Evolutionary conservation across 2,797 vertebrate species (phyloP).

Genomic region (Thaleichthys pacificus): DNA sequence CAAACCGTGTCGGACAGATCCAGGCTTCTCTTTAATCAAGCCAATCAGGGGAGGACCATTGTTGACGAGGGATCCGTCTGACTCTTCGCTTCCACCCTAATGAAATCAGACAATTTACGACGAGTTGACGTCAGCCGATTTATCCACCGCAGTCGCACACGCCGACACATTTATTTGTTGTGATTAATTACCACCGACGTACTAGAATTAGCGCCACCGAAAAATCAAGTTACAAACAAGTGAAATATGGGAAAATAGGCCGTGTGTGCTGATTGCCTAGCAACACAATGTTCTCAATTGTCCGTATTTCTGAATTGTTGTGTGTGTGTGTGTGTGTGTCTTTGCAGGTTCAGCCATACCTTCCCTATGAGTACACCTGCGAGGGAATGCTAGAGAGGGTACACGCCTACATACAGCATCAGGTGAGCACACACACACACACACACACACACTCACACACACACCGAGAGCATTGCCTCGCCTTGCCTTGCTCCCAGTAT

Average conservation of each 20-base stretch:
- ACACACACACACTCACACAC: not conserved
- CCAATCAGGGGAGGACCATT: conserved; percentile 51
- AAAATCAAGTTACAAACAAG: conserved; percentile 11
- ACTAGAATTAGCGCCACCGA: conserved; percentile 50
- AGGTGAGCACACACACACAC: conserved; percentile 69
- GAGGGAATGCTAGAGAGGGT: conserved; percentile 94
- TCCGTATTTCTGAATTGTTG: conserved; percentile 21
- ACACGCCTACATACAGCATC: conserved; percentile 91
- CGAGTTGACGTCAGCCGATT: conserved; percentile 58
- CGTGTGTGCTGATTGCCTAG: not conserved
- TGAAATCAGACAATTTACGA: not conserved
- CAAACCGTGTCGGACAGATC: conserved; percentile 12
- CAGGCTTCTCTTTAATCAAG: conserved; percentile 51
- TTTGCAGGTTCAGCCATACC: conserved; percentile 86
- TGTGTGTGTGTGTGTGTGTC: conserved; percentile 30
- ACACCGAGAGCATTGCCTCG: not conserved
- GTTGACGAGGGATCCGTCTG: conserved; percentile 43
- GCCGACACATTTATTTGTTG: conserved; percentile 53
- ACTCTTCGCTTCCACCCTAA: not conserved
- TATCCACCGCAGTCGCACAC: conserved; percentile 49
- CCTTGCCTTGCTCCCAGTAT: not conserved
- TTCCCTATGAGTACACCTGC: conserved; percentile 93
- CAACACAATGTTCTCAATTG: not conserved
- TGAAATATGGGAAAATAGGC: conserved; percentile 20
- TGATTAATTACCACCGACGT: conserved; percentile 51